phyloP scores from a whole-genome alignment of 2,797 vertebrate species.

The Trichosurus vulpecula region DNA sequence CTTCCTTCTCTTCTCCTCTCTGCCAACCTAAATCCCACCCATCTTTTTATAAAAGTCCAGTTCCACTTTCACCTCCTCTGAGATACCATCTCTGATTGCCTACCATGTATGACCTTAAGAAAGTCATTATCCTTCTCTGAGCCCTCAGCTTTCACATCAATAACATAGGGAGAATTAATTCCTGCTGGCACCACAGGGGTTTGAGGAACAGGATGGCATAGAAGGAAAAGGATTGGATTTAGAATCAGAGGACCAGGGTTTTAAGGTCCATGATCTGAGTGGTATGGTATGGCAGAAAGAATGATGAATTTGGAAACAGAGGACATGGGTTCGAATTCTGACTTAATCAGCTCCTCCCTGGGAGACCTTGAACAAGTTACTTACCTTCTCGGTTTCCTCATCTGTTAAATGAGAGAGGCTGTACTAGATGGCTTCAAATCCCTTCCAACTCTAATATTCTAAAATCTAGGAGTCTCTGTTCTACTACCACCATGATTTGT shows the following conservation, averaged over 20 bases:
- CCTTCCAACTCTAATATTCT: not conserved
- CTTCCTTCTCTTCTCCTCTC: not conserved
- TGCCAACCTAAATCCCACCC: not conserved
- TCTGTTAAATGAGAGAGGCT: not conserved
- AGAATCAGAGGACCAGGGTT: not conserved
- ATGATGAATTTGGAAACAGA: not conserved
- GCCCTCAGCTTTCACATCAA: not conserved
- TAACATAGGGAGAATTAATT: not conserved
- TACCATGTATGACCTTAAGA: not conserved
- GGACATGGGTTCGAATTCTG: not conserved
- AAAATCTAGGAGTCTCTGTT: not conserved
- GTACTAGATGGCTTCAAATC: not conserved
- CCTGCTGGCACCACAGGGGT: not conserved
- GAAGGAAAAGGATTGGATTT: not conserved
- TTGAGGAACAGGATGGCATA: not conserved
- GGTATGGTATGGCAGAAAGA: not conserved
- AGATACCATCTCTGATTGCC: not conserved
- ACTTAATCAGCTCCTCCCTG: not conserved
- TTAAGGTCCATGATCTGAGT: no score
- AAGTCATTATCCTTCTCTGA: not conserved
- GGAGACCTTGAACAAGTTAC: not conserved
- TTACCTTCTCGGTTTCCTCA: not conserved
- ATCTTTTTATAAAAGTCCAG: not conserved
- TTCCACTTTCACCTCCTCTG: not conserved
- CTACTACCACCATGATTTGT: not conserved